Base-by-base conservation (phyloP, 2,797 vertebrate genomes). In the Chanos chanos region DNA sequence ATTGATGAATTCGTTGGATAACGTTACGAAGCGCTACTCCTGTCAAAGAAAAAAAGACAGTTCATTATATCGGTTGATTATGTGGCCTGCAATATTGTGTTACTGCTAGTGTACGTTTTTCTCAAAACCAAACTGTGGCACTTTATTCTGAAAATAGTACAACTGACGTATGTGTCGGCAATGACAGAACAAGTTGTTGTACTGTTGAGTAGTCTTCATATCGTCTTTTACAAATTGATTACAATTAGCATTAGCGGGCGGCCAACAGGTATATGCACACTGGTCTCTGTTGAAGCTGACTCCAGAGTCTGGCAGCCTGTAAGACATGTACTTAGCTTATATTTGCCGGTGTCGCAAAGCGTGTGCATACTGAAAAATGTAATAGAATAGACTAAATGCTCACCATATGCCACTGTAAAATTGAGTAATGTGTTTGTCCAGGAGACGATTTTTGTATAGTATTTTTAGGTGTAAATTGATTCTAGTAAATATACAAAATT, bases 401-500 rank as follows among this genome's bases (percentile, higher is more conserved):
- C 87, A 87, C 91, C 83, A 80, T 85, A 90, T 86, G 87, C 90
- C 90, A 76, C 61, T 88, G 83, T 93, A 89, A 87, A 83, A 90
- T 31, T 55, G 91, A 79, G 91, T 94, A 88, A 85, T 78, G 88
- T 94, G 94, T 92, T 92, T 94, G 94, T 94, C 92, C 90, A 90
- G 91, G 91, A 94, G 90, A 92, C 90, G 86, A 90, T 92, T 96
- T 79, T 97, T 98, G 94, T 97, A 98, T 94, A 97, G 92, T 92
- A 94, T 95, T 95, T 99, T 98, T 90, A 91, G 89, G 92, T 98
- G 93, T 96, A 95, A 86, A 95, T 97, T 92, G 90, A 90, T 92
- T 91, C 90, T 91, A 94, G 93, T 96, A 95, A 96, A 97, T 97
- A 97, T 95, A 92, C 94, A 89, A 93, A 92, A 92, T 92, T 96